Evolutionary conservation across 2,888 invertebrate genomes (phyloP), one percentile per base, ranked within the genome.

Genomic region (Graphium colonna): DNA sequence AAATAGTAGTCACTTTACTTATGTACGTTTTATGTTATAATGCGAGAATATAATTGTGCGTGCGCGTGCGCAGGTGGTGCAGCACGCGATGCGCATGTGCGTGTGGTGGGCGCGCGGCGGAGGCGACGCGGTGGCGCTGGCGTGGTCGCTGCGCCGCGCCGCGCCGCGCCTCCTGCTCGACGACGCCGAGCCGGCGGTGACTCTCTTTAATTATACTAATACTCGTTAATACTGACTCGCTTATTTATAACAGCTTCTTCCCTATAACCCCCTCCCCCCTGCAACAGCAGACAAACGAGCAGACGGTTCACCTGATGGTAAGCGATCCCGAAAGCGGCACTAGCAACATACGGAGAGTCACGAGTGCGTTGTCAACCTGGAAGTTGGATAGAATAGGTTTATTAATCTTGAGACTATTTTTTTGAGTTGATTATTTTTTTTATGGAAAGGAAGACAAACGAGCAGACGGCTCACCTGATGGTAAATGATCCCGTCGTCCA

Each of bases 81-180:
- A 97, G 73, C 97, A 97, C 74, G 95, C 97, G 12, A 95, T 98
- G 94, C 95, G 96, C 12, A 90, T 98, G 69, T 92, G 98, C 60
- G 97, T 98, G 28, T 97, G 97, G 63, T 97, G 97, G 95, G 94
- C 97, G 39, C 97, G 97, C 71, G 96, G 97, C 48, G 95, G 95
- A 40, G 93, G 94, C 8, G 93, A 94, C 61, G 96, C 97, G 0
- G 91, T 94, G 13, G 92, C 94, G 46, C 92, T 98, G 10, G 97
- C 97, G 69, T 92, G 94, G 68, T 93, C 94, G 42, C 90, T 96
- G 66, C 92, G 94, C 0, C 90, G 92, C n/a, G 97, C 97, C 93
- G 91, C 98, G 46, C 95, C 95, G 31, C 88, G 96, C 60, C 91
- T 98, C 51, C 93, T 97, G 43, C 90, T 98, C 1, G 97, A 98